phyloP scores from a whole-genome alignment of 2,888 invertebrate species.

The Tachina fera region DNA sequence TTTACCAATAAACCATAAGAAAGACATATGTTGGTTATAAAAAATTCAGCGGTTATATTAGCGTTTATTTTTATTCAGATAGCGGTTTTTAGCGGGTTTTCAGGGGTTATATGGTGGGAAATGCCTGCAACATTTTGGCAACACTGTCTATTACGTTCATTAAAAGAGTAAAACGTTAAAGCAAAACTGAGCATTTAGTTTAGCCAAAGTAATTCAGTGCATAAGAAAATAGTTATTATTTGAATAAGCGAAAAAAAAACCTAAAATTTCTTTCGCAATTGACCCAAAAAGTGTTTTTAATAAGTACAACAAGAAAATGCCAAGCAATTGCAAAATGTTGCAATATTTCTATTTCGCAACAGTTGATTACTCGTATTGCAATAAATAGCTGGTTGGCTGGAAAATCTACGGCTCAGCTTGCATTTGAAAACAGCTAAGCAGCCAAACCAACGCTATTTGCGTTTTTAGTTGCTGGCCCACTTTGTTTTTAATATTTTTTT shows the following conservation, averaged over 20 bases:
- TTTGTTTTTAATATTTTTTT: conserved; percentile 25
- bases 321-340: conserved; percentile 26
- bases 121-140: too few relatives aligned
- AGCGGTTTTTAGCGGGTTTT: too few relatives aligned
- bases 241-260: background rate
- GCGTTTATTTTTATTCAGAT: too few relatives aligned
- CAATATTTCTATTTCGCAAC: conserved; percentile 36
- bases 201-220: too few relatives aligned
- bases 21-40: too few relatives aligned
- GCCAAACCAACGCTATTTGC: background rate
- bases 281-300: conserved; percentile 13
- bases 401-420: conserved; percentile 17
- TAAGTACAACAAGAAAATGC: conserved; percentile 17
- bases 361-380: conserved; percentile 12
- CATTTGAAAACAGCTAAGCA: conserved; percentile 12
- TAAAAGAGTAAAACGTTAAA: too few relatives aligned
- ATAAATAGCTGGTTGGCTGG: conserved; percentile 28
- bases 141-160: too few relatives aligned
- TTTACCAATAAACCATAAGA: too few relatives aligned
- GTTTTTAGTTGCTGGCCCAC: conserved; percentile 43
- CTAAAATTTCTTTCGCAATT: conserved; percentile 32
- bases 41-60: too few relatives aligned
- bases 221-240: background rate
- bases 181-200: too few relatives aligned
- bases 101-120: too few relatives aligned